Percentiles rank a stretch among this genome's conserved stretches.
Conservation (phyloP, 2,888 invertebrate species). For the Eucera pruinosa region DNA sequence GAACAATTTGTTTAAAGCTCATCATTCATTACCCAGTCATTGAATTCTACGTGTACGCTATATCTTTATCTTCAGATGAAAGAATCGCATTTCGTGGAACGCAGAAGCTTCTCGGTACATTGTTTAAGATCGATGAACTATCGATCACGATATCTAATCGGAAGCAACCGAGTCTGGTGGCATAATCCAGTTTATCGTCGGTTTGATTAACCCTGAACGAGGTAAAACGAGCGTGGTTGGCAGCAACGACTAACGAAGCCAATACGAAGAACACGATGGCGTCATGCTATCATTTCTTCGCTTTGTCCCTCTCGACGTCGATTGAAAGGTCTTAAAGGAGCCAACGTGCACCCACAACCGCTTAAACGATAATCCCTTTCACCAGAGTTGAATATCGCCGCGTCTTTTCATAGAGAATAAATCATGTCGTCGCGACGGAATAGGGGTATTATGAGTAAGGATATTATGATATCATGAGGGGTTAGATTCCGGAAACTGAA, state of each 20-base stretch:
- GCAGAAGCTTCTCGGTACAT: constrained; percentile 18
- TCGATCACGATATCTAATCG: constrained; percentile 65
- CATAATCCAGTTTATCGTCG: constrained; percentile 68
- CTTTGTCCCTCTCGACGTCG: constrained; percentile 10
- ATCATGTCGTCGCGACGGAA: too few species aligned
- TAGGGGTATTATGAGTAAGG: too few species aligned
- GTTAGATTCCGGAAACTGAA: too few species aligned
- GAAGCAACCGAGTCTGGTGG: constrained; percentile 58
- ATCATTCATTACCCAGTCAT: too few species aligned
- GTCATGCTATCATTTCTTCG: constrained; percentile 32
- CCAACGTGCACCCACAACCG: neutral
- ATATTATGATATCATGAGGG: too few species aligned
- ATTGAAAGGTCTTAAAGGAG: neutral
- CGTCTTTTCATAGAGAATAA: too few species aligned
- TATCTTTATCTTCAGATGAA: neutral
- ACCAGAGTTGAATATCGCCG: too few species aligned
- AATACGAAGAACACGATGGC: constrained; percentile 38
- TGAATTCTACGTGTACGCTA: too few species aligned
- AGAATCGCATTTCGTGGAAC: constrained; percentile 2
- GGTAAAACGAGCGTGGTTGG: constrained; percentile 63
- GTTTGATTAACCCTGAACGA: constrained; percentile 67
- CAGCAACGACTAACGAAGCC: constrained; percentile 61
- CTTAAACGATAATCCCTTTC: too few species aligned
- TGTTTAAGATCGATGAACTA: constrained; percentile 36
- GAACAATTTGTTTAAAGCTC: too few species aligned